phyloP scores from a whole-genome alignment of 2,113 vertebrate species.

The Ceyx melanurus region DNA sequence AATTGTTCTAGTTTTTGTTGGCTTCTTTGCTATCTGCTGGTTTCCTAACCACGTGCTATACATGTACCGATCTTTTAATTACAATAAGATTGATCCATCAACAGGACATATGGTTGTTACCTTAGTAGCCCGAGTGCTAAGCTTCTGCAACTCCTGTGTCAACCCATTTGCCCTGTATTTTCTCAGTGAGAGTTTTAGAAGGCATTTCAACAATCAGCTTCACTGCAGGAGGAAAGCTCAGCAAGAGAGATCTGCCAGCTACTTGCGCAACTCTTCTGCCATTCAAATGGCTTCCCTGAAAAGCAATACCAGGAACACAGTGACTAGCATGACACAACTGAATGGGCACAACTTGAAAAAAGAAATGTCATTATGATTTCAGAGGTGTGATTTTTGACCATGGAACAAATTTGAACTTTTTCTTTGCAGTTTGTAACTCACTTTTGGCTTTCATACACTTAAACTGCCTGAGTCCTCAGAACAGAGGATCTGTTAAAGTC shows the following conservation, averaged over 20 bases:
- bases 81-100: conserved; percentile 84
- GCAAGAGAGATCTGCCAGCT: conserved; percentile 81
- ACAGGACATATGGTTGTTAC: conserved; percentile 87
- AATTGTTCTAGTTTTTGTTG: conserved; percentile 93
- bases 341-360: conserved; percentile 77
- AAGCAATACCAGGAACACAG: conserved; percentile 78
- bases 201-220: conserved; percentile 91
- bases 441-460: neutral
- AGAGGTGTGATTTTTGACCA: neutral
- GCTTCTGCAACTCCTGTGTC: conserved; percentile 93
- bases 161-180: conserved; percentile 94
- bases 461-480: neutral
- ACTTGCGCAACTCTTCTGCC: conserved; percentile 86
- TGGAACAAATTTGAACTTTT: neutral
- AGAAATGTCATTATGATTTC: conserved; percentile 75
- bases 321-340: conserved; percentile 66
- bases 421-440: neutral
- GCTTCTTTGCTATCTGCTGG: conserved; percentile 90
- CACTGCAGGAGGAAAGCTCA: conserved; percentile 71
- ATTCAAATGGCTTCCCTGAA: conserved; percentile 90
- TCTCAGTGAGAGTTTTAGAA: conserved; percentile 90
- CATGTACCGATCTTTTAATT: conserved; percentile 93
- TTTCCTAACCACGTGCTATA: conserved; percentile 93
- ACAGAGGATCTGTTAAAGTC: neutral
- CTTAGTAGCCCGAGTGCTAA: conserved; percentile 86